Percentiles rank a stretch among this genome's conserved stretches.
Conservation (phyloP, 2,797 vertebrate genomes). For the Buceros bicornis region DNA sequence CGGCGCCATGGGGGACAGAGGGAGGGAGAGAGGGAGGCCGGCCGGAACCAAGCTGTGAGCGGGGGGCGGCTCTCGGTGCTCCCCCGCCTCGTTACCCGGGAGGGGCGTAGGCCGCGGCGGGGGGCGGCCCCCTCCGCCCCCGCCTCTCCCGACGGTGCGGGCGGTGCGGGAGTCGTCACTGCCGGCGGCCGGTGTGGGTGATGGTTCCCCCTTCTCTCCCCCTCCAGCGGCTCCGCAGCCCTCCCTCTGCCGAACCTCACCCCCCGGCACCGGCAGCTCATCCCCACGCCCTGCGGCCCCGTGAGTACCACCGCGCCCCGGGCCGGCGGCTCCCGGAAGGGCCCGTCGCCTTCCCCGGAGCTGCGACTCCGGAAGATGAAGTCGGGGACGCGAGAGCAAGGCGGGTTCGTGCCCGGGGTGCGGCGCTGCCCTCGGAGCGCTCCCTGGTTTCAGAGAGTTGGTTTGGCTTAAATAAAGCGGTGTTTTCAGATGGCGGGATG, state of each 20-base stretch:
- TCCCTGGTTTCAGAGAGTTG: too few species aligned
- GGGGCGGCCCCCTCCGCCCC: background rate
- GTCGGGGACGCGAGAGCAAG: background rate
- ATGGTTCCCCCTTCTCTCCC: conserved; percentile 12
- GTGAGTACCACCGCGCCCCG: conserved; percentile 73
- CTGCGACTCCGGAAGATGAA: background rate
- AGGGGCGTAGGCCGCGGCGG: background rate
- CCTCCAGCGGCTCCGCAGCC: conserved; percentile 50
- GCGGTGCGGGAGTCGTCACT: too few species aligned
- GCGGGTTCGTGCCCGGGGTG: background rate
- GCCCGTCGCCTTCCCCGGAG: background rate
- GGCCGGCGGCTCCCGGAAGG: background rate
- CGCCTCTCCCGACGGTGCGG: background rate
- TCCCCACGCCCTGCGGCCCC: conserved; percentile 89
- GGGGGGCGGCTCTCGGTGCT: too few species aligned
- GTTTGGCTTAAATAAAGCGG: background rate
- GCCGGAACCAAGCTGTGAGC: too few species aligned
- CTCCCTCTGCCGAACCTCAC: conserved; percentile 81
- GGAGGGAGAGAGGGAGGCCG: background rate
- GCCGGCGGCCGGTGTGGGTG: too few species aligned
- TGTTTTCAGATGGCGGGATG: background rate
- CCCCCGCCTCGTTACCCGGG: background rate
- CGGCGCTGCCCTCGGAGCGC: fast-evolving
- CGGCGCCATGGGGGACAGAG: background rate
- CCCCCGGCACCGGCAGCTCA: conserved; percentile 86